A percentile compares a stretch with the other conserved stretches of the same genome.
These are phyloP conservation scores for Drosophila biarmipes DNA, from an alignment of 1,140 invertebrate species.

Conservation along the genomic window DNA sequence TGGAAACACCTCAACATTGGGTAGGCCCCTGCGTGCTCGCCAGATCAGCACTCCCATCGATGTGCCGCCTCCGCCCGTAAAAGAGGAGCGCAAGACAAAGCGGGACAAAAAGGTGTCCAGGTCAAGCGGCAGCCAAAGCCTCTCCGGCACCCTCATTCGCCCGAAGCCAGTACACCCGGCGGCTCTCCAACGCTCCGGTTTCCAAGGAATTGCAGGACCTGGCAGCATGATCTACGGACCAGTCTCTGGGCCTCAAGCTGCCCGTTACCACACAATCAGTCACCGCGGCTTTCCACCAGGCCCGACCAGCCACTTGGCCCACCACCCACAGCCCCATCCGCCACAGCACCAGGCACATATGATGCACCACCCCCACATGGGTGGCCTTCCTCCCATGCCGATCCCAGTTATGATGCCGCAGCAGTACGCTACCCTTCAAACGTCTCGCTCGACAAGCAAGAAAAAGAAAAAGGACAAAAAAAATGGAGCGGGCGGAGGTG, in stretches of 20 bases:
- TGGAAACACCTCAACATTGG: constrained; percentile 88
- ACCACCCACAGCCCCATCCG: constrained; percentile 45
- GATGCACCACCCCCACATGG: constrained; percentile 64
- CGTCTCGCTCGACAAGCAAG: constrained; percentile 85
- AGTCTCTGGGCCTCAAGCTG: constrained; percentile 48
- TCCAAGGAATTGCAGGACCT: constrained; percentile 52
- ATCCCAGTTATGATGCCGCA: constrained; percentile 78
- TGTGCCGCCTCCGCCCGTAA: constrained; percentile 89
- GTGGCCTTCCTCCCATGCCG: constrained; percentile 64
- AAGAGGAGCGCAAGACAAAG: constrained; percentile 78
- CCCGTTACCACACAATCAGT: constrained; percentile 82
- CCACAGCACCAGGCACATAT: constrained; percentile 55
- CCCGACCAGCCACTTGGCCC: constrained; percentile 27
- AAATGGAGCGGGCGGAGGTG: constrained; percentile 67
- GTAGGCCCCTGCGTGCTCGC: constrained; percentile 90
- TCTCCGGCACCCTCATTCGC: constrained; percentile 82
- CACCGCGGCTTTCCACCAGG: constrained; percentile 72
- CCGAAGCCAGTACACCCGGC: constrained; percentile 82
- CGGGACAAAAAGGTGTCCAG: constrained; percentile 79
- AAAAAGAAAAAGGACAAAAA: constrained; percentile 87
- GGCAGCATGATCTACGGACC: constrained; percentile 74
- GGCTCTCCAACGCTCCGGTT: constrained; percentile 59
- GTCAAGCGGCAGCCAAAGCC: constrained; percentile 77
- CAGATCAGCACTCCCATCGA: constrained; percentile 91
- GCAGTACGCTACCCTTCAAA: constrained; percentile 82